Evolutionary conservation across 2,888 invertebrate genomes (phyloP), one percentile per base, ranked within the genome.

Genomic region (Endotricha flammealis): DNA sequence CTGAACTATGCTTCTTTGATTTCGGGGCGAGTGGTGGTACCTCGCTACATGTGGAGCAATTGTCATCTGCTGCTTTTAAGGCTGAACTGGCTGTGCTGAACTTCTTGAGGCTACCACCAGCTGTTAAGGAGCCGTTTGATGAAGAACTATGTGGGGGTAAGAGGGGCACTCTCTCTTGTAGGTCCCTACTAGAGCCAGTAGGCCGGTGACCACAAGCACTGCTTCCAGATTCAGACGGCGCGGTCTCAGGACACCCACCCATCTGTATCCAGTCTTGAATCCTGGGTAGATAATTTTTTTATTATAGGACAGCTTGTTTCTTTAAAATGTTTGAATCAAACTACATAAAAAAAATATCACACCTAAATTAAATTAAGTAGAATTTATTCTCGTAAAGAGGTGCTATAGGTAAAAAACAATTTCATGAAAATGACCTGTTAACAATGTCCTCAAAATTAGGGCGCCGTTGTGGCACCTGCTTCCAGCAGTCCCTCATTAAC

Each of bases 401-500:
- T n/a, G n/a, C n/a, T n/a, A n/a, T n/a, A n/a, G n/a, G n/a, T n/a
- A n/a, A n/a, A n/a, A 12, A 48, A 22, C 29, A 31, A 32, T 17
- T 20, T 34, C 3, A 16, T 2, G 4, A 25, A 13, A 2, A 5
- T 39, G 43, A 82, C 87, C 97, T 91, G 58, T 91, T 90, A 50
- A 95, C 93, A 39, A 99, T 94, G 71, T 98, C 97, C 13, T 94
- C 91, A 75, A 99, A 99, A 55, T 93, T 92, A 0, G 99, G 99
- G 54, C 99, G 88, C 16, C 97, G 88, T 41, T 94, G 92, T 0
- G 98, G 95, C 50, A 94, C 91, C 72, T 99, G 98, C 57, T 95
- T 95, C 99, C 99, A 99, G 67, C 99, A 99, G 75, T 99, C 99
- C 39, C 97, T 93, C 98, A 99, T 99, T 38, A 99, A 88, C 4